Evolutionary conservation across 2,113 vertebrate species (phyloP), one percentile per base, ranked within the genome.

Genomic region (Orthonyx spaldingii): DNA sequence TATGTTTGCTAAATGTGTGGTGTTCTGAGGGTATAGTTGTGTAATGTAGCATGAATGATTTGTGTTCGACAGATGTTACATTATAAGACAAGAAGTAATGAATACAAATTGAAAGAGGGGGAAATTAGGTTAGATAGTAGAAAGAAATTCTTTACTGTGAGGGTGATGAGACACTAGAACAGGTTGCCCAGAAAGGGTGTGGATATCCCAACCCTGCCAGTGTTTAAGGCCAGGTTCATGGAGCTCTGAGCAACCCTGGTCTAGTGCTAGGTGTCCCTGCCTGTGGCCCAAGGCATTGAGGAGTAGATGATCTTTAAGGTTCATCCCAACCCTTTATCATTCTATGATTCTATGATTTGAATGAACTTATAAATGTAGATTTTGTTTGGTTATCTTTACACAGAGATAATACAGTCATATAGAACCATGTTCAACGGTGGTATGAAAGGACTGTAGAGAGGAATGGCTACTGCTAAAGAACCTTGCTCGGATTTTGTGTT

Each of bases 281-380:
- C 19, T 5, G 10, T 44, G 3, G 8, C 59, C 44, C 17, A 37
- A 50, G 37, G 12, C 0, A 0, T 13, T 52, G 33, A 47, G 66
- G 10, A 28, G 37, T 32, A 19, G 26, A 16, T 57, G 26, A 33
- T 28, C 32, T 57, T 64, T 35, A 28, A 33, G 33, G 33, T 44
- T 13, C 19, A 33, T 50, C 64, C 11, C 27, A 65, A 6, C 16
- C 12, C 3, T 1, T 49, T 32, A 50, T 37, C 57, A 44, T 27
- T 33, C 21, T 52, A 11, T 68, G 33, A 60, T 65, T 22, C 16
- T 32, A 3, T 57, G 16, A 17, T 66, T 52, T 55, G 30, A 88
- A 35, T 59, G 4, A 63, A 52, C 32, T 86, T 46, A 24, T 6
- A 63, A 81, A n/a, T 21, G 8, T 52, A 56, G 33, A 23, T 86